These are phyloP conservation scores for Drosophila burlai DNA, from an alignment of 1,140 invertebrate genomes.

Conservation along the genomic window DNA sequence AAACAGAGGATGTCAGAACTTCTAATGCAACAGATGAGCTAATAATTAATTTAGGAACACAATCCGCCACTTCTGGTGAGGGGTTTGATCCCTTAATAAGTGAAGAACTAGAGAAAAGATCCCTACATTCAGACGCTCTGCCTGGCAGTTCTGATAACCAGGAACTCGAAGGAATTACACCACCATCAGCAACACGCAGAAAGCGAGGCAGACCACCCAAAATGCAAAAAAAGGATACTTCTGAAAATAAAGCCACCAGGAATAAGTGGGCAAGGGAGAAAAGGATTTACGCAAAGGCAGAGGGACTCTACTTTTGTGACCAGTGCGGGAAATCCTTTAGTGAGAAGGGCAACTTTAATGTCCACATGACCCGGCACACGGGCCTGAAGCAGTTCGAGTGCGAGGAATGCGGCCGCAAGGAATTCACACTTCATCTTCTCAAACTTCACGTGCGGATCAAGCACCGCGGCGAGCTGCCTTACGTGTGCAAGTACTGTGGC, in stretches of 20 bases:
- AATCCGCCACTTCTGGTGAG: neutral
- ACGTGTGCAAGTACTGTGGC: slow-evolving; percentile 55
- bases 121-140: neutral
- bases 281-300: neutral
- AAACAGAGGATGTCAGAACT: neutral
- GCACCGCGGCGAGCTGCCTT: slow-evolving; percentile 53
- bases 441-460: slow-evolving; percentile 49
- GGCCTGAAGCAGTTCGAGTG: slow-evolving; percentile 47
- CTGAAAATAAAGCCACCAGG: neutral
- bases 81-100: slow-evolving; percentile 8
- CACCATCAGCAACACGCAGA: neutral
- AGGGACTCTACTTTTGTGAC: slow-evolving; percentile 32
- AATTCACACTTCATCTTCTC: slow-evolving; percentile 47
- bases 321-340: slow-evolving; percentile 55
- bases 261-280: neutral
- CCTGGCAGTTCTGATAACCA: neutral
- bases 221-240: neutral
- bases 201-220: slow-evolving; percentile 1
- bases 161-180: neutral
- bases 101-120: neutral
- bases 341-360: slow-evolving; percentile 52
- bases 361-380: slow-evolving; percentile 37
- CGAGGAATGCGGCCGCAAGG: slow-evolving; percentile 47
- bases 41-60: neutral
- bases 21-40: neutral